Conservation (phyloP, 2,888 invertebrate genomes). For the Acleris emargana region DNA sequence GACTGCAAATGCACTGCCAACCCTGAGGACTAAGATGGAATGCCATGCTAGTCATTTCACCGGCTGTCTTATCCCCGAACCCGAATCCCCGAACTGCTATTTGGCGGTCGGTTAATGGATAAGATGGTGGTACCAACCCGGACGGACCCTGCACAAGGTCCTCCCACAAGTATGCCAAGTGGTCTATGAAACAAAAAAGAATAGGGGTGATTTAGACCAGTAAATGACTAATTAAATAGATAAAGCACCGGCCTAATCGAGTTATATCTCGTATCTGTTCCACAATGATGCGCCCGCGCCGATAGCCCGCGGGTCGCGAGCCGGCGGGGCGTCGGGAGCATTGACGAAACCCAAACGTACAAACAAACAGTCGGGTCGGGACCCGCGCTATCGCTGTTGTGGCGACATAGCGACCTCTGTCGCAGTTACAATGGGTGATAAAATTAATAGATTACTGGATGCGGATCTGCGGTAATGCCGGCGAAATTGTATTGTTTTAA, state of each 20-base stretch:
- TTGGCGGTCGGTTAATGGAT: too few species aligned
- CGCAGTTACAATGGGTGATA: background rate
- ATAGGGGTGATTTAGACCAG: too few species aligned
- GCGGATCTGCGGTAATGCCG: background rate
- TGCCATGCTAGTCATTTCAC: too few species aligned
- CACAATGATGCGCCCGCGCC: constrained; percentile 6
- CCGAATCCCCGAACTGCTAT: too few species aligned
- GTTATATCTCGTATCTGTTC: constrained; percentile 10
- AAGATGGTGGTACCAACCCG: too few species aligned
- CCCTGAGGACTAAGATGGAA: too few species aligned
- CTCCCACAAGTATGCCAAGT: too few species aligned
- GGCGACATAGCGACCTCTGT: constrained; percentile 1
- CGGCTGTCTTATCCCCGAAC: too few species aligned
- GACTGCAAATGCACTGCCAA: too few species aligned
- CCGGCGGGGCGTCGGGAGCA: constrained; percentile 8
- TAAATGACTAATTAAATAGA: too few species aligned
- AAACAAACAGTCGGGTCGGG: constrained; percentile 5
- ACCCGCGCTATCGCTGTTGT: constrained; percentile 5
- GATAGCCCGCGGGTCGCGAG: constrained; percentile 10
- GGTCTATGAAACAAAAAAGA: too few species aligned
- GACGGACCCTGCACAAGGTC: too few species aligned
- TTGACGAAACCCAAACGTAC: constrained; percentile 18
- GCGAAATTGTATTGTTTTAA: background rate
- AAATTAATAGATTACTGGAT: background rate
- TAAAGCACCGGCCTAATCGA: background rate